phyloP scores from a whole-genome alignment of 2,797 vertebrate genomes.

The Alcedo atthis region DNA sequence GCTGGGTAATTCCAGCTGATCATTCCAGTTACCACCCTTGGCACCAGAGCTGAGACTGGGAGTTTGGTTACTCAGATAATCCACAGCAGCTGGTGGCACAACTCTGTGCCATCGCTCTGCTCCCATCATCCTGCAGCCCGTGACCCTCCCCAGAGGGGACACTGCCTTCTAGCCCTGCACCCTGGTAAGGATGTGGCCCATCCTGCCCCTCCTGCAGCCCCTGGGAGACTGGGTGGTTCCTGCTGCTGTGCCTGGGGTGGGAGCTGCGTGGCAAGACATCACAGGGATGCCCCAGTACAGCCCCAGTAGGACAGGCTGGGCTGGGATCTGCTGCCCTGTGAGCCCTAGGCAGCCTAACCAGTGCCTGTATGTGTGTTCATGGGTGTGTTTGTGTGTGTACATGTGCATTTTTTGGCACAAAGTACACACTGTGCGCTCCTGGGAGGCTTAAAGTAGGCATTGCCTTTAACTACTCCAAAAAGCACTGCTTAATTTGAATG shows the following conservation, averaged over 20 bases:
- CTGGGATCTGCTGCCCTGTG: background rate
- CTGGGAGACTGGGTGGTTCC: rapidly evolving
- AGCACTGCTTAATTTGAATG: slow-evolving; percentile 45
- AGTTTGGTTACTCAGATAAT: background rate
- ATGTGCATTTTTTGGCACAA: background rate
- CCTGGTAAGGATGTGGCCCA: background rate
- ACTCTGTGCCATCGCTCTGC: rapidly evolving
- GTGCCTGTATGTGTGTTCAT: background rate
- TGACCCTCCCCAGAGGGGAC: background rate
- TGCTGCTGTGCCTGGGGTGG: rapidly evolving
- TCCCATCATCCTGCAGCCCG: rapidly evolving
- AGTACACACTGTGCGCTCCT: rapidly evolving
- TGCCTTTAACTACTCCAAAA: background rate
- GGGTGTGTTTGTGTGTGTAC: rapidly evolving
- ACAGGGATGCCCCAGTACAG: rapidly evolving
- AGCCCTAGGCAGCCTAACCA: background rate
- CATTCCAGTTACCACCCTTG: background rate
- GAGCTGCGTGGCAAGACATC: rapidly evolving
- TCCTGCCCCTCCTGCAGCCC: background rate
- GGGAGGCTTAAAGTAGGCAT: background rate
- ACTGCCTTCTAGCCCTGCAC: background rate
- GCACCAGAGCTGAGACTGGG: background rate
- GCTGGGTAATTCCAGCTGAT: no score
- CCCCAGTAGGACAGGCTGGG: background rate
- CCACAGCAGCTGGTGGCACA: background rate